These are phyloP conservation scores for Petrolisthes manimaculis DNA, from an alignment of 2,888 invertebrate genomes.

Conservation along the genomic window DNA sequence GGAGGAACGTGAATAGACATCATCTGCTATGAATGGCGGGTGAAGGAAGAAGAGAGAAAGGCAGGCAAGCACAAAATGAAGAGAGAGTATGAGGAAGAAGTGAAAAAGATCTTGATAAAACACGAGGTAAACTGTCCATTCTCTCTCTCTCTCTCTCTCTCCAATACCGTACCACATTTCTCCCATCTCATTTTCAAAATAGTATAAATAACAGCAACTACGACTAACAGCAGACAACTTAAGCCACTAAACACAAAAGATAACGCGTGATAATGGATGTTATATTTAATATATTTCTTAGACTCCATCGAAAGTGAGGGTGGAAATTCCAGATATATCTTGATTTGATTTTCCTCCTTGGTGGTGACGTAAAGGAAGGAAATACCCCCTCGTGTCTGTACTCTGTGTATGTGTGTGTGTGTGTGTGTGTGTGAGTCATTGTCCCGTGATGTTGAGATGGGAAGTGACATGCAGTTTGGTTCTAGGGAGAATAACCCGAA, in stretches of 20 bases:
- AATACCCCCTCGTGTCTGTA: no score
- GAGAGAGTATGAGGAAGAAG: background rate
- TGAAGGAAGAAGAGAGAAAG: background rate
- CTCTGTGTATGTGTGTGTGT: no score
- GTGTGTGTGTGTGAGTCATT: no score
- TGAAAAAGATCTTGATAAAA: background rate
- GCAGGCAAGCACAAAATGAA: background rate
- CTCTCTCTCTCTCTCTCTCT: background rate
- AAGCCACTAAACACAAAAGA: no score
- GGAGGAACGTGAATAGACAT: background rate
- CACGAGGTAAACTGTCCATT: background rate
- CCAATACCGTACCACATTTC: background rate
- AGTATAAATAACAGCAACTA: background rate
- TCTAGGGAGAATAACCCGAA: background rate
- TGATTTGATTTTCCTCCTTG: no score
- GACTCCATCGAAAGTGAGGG: no score
- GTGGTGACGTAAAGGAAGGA: no score
- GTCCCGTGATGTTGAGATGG: no score
- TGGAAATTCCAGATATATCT: no score
- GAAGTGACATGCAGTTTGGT: no score
- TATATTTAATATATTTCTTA: no score
- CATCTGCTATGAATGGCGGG: background rate
- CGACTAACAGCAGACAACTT: background rate
- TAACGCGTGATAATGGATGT: no score
- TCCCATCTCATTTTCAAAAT: background rate